Conservation (phyloP, 92 coral and sea anemone genomes). For the Metridium senile region DNA sequence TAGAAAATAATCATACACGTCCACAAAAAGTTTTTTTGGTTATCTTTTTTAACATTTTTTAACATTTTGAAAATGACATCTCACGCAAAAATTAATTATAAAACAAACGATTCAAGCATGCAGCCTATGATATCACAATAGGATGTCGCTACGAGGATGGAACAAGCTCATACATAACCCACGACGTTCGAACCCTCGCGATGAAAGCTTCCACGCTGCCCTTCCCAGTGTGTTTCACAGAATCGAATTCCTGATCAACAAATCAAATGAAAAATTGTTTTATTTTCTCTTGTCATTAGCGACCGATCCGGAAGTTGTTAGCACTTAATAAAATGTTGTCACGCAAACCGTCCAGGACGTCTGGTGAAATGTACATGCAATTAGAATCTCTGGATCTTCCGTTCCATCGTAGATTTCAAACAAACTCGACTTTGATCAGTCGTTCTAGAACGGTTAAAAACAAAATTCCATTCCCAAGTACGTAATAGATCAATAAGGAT, state of each 20-base stretch:
- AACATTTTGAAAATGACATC: too few relatives aligned
- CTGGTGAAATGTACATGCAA: neutral
- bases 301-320: conserved; percentile 18
- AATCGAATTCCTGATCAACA: neutral
- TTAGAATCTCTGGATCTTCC: conserved; percentile 4
- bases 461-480: neutral
- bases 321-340: conserved; percentile 14
- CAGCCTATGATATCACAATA: neutral
- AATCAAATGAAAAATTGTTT: neutral
- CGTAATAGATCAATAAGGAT: neutral
- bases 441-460: neutral
- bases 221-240: neutral
- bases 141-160: neutral
- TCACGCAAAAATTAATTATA: too few relatives aligned
- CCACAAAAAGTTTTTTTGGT: too few relatives aligned
- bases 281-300: neutral
- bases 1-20: too few relatives aligned
- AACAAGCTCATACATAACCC: neutral
- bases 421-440: conserved; percentile 6
- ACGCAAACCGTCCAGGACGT: conserved; percentile 6
- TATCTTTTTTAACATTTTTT: too few relatives aligned
- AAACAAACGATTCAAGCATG: neutral
- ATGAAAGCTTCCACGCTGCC: conserved; percentile 1
- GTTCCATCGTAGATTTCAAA: conserved; percentile 6
- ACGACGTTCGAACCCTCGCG: neutral